Evolutionary conservation across 2,888 invertebrate genomes (phyloP).

Genomic region (Drosophila vallismaia): DNA sequence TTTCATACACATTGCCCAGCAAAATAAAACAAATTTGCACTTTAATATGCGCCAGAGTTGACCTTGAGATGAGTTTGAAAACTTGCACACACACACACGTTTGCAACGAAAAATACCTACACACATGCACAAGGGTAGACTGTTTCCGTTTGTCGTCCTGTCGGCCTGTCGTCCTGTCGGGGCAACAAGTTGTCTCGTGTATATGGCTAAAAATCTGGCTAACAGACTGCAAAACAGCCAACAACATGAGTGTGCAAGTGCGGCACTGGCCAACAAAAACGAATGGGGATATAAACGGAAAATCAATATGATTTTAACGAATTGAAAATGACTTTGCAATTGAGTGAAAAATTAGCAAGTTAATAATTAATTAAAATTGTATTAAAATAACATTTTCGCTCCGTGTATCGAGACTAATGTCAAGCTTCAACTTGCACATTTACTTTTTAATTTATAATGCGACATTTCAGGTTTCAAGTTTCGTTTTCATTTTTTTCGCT

Average conservation of each 20-base stretch:
- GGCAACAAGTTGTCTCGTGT: constrained; percentile 66
- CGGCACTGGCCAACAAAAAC: constrained; percentile 21
- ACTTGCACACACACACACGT: constrained; percentile 21
- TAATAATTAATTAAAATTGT: background rate
- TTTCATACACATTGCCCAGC: constrained; percentile 62
- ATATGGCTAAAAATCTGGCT: constrained; percentile 52
- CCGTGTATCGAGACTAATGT: constrained; percentile 68
- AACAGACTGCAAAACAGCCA: constrained; percentile 32
- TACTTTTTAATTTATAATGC: constrained; percentile 70
- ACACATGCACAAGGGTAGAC: constrained; percentile 4
- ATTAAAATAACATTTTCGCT: constrained; percentile 8
- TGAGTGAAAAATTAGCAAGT: background rate
- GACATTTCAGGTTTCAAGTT: constrained; percentile 41
- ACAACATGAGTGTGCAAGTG: constrained; percentile 14
- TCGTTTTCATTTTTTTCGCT: background rate
- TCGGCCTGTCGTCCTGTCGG: constrained; percentile 12
- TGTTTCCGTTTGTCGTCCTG: constrained; percentile 23
- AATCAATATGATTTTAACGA: no score
- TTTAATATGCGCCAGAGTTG: constrained; percentile 65
- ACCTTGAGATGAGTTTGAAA: constrained; percentile 57
- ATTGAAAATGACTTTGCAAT: background rate
- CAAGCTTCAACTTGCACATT: constrained; percentile 53
- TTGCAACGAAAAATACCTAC: background rate
- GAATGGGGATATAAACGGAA: no score
- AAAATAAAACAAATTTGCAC: constrained; percentile 77